Conservation (phyloP, 2,797 vertebrate species). For the Heterohyrax brucei region DNA sequence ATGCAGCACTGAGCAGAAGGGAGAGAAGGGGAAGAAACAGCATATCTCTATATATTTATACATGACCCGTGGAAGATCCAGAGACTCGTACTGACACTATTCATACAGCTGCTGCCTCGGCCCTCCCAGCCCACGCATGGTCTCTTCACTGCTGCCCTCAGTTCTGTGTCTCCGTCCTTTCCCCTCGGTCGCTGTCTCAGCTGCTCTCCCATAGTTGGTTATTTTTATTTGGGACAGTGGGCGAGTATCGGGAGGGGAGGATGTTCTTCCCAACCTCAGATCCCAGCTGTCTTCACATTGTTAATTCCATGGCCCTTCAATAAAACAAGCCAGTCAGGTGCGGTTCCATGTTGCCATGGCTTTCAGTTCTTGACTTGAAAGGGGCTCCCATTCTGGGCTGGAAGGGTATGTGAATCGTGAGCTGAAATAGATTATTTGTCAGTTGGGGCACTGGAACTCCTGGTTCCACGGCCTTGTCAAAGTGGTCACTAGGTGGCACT, state of each 20-base stretch:
- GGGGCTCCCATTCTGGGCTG: rapidly evolving
- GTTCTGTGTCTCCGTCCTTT: conserved; percentile 36
- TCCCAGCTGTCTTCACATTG: conserved; percentile 78
- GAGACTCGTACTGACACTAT: conserved; percentile 58
- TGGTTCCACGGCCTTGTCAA: rapidly evolving
- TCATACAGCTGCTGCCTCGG: conserved; percentile 73
- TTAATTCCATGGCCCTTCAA: conserved; percentile 77
- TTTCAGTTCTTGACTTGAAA: background rate
- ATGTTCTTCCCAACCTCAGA: conserved; percentile 72
- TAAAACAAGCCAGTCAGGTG: conserved; percentile 84
- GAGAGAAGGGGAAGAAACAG: conserved; percentile 31
- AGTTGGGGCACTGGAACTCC: background rate
- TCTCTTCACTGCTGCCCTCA: conserved; percentile 76
- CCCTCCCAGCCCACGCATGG: conserved; percentile 85
- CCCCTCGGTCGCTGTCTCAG: conserved; percentile 64
- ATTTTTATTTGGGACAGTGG: conserved; percentile 86
- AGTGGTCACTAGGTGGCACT: conserved; percentile 72
- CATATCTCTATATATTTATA: conserved; percentile 78
- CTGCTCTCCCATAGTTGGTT: conserved; percentile 90
- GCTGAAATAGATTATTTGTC: background rate
- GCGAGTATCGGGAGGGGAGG: conserved; percentile 62
- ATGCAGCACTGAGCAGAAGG: conserved; percentile 50
- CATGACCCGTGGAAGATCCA: conserved; percentile 67
- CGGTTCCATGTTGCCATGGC: conserved; percentile 69
- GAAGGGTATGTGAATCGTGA: background rate